Evolutionary conservation across 1,140 invertebrate genomes (phyloP).

Genomic region (Zaprionus lachaisei): DNA sequence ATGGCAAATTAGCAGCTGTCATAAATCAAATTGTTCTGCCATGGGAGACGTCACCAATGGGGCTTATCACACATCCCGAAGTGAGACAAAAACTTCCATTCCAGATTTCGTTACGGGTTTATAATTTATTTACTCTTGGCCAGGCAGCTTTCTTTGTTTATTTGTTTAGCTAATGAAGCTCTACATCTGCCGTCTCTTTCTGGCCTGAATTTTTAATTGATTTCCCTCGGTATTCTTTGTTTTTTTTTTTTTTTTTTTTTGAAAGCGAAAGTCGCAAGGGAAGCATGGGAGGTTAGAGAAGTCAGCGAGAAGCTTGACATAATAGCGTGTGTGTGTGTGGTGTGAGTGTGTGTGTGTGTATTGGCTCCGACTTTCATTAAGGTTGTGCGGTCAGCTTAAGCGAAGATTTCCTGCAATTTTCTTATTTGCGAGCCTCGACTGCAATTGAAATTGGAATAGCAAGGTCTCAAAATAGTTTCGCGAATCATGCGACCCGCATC

Average conservation of each 20-base stretch:
- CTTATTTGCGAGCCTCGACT: conserved; percentile 54
- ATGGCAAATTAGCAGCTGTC: neutral
- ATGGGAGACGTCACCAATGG: neutral
- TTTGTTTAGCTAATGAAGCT: conserved; percentile 52
- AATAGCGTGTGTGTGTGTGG: conserved; percentile 15
- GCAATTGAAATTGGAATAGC: conserved; percentile 42
- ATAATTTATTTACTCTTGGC: conserved; percentile 22
- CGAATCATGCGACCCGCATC: conserved; percentile 27
- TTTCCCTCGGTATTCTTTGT: conserved; percentile 32
- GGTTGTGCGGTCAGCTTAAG: conserved; percentile 48
- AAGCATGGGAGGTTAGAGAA: conserved; percentile 1
- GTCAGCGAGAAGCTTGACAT: conserved; percentile 17
- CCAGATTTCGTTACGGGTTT: neutral
- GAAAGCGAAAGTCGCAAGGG: conserved; percentile 51
- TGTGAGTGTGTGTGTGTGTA: conserved; percentile 8
- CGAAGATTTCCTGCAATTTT: conserved; percentile 79
- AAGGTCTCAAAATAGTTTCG: conserved; percentile 43
- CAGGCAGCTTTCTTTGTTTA: conserved; percentile 47
- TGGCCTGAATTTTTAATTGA: conserved; percentile 54
- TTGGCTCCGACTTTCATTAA: conserved; percentile 48
- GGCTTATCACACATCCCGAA: neutral
- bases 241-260: neutral
- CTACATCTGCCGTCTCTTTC: conserved; percentile 5
- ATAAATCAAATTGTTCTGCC: neutral
- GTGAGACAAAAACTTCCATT: neutral